Evolutionary conservation across 2,888 invertebrate species (phyloP).

Genomic region (Antheraea assamensis): DNA sequence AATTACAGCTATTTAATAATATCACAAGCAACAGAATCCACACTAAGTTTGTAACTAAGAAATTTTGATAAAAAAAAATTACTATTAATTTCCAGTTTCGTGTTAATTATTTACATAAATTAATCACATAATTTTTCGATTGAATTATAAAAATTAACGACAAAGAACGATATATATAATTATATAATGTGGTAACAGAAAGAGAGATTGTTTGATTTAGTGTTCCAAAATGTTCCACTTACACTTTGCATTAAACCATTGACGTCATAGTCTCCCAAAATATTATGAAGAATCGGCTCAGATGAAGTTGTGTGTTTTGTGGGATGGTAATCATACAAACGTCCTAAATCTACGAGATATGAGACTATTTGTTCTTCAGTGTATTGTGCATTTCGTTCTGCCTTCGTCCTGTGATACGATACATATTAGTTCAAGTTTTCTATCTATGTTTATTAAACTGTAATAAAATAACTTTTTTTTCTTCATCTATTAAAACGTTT

Average conservation of each 20-base stretch:
- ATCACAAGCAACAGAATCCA: no score
- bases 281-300: slow-evolving; percentile 57
- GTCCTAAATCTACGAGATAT: slow-evolving; percentile 63
- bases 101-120: no score
- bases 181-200: background rate
- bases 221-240: slow-evolving; percentile 30
- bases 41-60: no score
- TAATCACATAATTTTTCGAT: no score
- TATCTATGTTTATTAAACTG: background rate
- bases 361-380: slow-evolving; percentile 60
- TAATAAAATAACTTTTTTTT: background rate
- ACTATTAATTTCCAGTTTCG: no score
- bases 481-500: background rate
- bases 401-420: slow-evolving; percentile 52
- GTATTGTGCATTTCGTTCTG: slow-evolving; percentile 64
- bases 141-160: no score
- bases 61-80: no score
- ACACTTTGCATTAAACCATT: slow-evolving; percentile 65
- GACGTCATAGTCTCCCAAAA: slow-evolving; percentile 69
- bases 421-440: background rate
- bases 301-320: slow-evolving; percentile 47
- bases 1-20: no score
- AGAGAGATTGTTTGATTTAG: background rate
- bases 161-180: no score
- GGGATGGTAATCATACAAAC: slow-evolving; percentile 61